Percentiles rank a stretch among this genome's conserved stretches.
These are phyloP conservation scores for Myotis brandtii DNA, from an alignment of 2,113 vertebrate genomes.

Conservation along the genomic window DNA sequence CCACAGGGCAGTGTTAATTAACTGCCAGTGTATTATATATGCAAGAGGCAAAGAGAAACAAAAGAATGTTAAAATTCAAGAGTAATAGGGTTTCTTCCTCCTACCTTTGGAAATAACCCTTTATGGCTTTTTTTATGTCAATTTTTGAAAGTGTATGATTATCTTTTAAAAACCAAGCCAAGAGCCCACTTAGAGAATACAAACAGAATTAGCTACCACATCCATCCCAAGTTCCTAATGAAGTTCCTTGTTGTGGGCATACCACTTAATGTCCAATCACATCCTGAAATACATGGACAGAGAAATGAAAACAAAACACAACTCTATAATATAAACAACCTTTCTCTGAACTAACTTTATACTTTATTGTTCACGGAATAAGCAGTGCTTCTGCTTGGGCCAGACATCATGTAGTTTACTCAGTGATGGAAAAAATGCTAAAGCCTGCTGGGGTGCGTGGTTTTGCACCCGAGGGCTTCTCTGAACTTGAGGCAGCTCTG, in stretches of 20 bases:
- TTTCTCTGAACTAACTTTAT: not conserved
- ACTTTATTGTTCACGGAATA: not conserved
- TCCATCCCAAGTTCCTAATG: not conserved
- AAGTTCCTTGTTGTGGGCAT: not conserved
- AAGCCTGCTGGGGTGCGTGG: not conserved
- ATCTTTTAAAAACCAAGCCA: conserved; percentile 43
- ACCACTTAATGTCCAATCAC: not conserved
- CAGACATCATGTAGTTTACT: not conserved
- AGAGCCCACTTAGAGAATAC: not conserved
- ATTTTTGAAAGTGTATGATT: conserved; percentile 35
- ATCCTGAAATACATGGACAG: not conserved
- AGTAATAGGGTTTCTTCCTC: not conserved
- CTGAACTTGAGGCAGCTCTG: not conserved
- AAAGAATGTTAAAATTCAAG: not conserved
- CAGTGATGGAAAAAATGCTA: not conserved
- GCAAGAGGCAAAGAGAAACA: not conserved
- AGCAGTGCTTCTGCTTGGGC: not conserved
- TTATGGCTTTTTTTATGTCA: not conserved
- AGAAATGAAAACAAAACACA: not conserved
- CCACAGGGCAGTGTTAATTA: not conserved
- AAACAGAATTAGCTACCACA: not conserved
- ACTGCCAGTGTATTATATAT: not conserved
- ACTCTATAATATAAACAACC: not conserved
- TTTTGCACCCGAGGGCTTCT: not conserved
- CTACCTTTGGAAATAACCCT: too few species aligned